Evolutionary conservation across 2,888 invertebrate species (phyloP).

Genomic region (Aphidoletes aphidimyza): DNA sequence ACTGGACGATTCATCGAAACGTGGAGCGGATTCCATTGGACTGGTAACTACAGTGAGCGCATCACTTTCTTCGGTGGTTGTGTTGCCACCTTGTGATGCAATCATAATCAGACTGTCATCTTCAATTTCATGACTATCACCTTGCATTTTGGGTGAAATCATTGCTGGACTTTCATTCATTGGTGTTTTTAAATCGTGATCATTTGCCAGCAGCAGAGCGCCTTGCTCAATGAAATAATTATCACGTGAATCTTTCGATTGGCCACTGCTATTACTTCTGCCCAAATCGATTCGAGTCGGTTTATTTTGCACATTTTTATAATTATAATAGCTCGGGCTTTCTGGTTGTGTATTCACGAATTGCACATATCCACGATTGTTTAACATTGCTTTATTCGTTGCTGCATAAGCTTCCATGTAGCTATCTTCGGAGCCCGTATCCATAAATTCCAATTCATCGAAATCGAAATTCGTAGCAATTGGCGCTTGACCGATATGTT

Average conservation of each 20-base stretch:
- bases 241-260: slow-evolving; percentile 66
- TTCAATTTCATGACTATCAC: slow-evolving; percentile 63
- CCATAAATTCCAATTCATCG: slow-evolving; percentile 87
- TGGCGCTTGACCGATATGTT: slow-evolving; percentile 65
- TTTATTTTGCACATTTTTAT: slow-evolving; percentile 55
- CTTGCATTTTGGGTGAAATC: slow-evolving; percentile 56
- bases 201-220: slow-evolving; percentile 64
- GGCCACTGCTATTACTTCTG: not conserved
- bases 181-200: slow-evolving; percentile 66
- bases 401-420: slow-evolving; percentile 73
- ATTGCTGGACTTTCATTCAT: slow-evolving; percentile 65
- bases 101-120: slow-evolving; percentile 72
- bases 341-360: slow-evolving; percentile 68
- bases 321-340: not conserved
- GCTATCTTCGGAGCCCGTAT: slow-evolving; percentile 85
- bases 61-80: slow-evolving; percentile 73
- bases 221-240: slow-evolving; percentile 71
- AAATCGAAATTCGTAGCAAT: slow-evolving; percentile 69
- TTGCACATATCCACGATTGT: slow-evolving; percentile 75
- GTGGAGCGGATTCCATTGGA: slow-evolving; percentile 65
- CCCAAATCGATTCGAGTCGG: slow-evolving; percentile 63
- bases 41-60: slow-evolving; percentile 69
- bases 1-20: slow-evolving; percentile 59
- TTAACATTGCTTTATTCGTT: slow-evolving; percentile 68
- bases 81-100: slow-evolving; percentile 67